Conservation (phyloP, 2,888 invertebrate genomes). For the Meganola albula region DNA sequence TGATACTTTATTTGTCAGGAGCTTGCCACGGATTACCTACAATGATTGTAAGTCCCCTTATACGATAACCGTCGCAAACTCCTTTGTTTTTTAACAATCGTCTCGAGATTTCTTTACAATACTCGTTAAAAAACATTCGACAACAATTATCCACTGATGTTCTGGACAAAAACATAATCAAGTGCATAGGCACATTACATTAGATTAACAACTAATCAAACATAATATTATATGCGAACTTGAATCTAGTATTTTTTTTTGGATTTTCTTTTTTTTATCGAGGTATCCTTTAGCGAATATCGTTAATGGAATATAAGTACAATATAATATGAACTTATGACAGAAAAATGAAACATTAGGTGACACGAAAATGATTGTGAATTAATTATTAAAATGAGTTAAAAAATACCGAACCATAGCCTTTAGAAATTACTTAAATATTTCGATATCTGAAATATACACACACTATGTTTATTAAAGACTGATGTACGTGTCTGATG, state of each 20-base stretch:
- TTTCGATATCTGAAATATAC: slow-evolving; percentile 39
- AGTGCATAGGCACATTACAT: slow-evolving; percentile 72
- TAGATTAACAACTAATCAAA: slow-evolving; percentile 66
- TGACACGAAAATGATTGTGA: slow-evolving; percentile 53
- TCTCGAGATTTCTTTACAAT: slow-evolving; percentile 22
- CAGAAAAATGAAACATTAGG: slow-evolving; percentile 56
- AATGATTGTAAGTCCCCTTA: slow-evolving; percentile 38
- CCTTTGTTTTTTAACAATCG: slow-evolving; percentile 36
- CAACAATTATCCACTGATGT: slow-evolving; percentile 44
- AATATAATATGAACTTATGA: slow-evolving; percentile 70
- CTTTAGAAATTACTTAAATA: slow-evolving; percentile 38
- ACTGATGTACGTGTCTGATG: slow-evolving; percentile 23
- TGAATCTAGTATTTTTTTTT: slow-evolving; percentile 61
- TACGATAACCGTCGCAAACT: slow-evolving; percentile 37
- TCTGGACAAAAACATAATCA: slow-evolving; percentile 44
- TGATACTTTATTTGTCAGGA: slow-evolving; percentile 17
- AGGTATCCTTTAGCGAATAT: slow-evolving; percentile 70
- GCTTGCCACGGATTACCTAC: slow-evolving; percentile 39
- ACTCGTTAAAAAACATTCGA: slow-evolving; percentile 38
- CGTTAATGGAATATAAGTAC: slow-evolving; percentile 75
- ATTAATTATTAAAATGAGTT: slow-evolving; percentile 55
- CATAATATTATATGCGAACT: slow-evolving; percentile 71
- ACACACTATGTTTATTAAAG: too few relatives aligned
- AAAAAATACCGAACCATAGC: slow-evolving; percentile 64
- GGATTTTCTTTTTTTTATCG: slow-evolving; percentile 53